Evolutionary conservation across 2,797 vertebrate species (phyloP).

Genomic region (Gallinago stenura): DNA sequence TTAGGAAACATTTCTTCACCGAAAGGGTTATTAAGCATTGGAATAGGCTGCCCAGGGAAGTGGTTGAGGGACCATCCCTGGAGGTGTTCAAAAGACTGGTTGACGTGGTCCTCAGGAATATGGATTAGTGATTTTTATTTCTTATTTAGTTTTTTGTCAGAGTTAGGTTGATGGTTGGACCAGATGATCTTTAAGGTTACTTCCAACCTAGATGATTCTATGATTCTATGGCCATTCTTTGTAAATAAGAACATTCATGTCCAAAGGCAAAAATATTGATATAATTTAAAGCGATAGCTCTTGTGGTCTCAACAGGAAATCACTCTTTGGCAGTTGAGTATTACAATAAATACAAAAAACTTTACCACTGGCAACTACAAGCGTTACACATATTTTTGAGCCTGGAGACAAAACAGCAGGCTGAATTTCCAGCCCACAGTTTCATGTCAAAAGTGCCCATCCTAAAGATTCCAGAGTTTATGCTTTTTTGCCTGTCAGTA

Average conservation of each 20-base stretch:
- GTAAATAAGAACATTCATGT: neutral
- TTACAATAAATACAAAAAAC: neutral
- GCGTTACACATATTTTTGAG: rapidly evolving
- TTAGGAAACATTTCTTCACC: too few relatives aligned
- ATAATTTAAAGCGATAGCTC: neutral
- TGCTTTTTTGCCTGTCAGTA: neutral
- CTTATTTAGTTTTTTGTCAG: too few relatives aligned
- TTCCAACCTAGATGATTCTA: neutral
- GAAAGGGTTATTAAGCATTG: too few relatives aligned
- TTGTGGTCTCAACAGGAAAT: neutral
- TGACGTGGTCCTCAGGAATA: too few relatives aligned
- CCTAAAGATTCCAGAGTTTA: neutral
- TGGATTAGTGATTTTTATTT: too few relatives aligned
- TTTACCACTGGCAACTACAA: neutral
- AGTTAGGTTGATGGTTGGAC: too few relatives aligned
- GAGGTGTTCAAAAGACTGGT: too few relatives aligned
- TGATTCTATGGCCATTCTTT: neutral
- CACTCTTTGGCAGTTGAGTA: neutral
- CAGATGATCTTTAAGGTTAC: neutral
- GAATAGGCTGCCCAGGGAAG: too few relatives aligned
- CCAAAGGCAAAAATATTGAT: neutral
- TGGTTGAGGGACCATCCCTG: too few relatives aligned
- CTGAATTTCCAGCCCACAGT: neutral
- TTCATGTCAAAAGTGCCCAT: rapidly evolving
- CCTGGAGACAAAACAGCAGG: neutral